phyloP scores from a whole-genome alignment of 2,797 vertebrate genomes.

The Sandelia bainsii region DNA sequence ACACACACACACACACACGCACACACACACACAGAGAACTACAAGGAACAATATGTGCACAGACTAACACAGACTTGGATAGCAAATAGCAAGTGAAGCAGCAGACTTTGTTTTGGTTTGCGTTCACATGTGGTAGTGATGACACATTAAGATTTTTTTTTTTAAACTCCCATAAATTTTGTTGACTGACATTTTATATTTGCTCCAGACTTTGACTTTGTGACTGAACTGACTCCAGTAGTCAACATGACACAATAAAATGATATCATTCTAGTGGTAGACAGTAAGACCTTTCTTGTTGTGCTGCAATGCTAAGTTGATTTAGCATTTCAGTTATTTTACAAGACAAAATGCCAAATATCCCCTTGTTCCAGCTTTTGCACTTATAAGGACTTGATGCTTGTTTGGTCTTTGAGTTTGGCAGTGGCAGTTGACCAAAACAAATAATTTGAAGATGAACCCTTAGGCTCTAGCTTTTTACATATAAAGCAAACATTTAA shows the following conservation, averaged over 20 bases:
- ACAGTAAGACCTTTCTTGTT: not conserved
- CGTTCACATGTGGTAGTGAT: not conserved
- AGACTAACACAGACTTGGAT: slow-evolving; percentile 27
- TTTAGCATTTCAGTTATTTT: not conserved
- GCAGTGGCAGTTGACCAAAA: not conserved
- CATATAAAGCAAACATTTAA: too few relatives aligned
- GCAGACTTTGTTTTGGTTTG: not conserved
- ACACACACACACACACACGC: slow-evolving; percentile 10
- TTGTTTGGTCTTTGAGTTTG: not conserved
- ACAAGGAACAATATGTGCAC: not conserved
- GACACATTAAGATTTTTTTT: slow-evolving; percentile 10
- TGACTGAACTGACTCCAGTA: not conserved
- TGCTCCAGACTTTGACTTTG: not conserved
- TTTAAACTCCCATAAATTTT: not conserved
- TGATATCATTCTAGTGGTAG: not conserved
- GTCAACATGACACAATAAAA: not conserved
- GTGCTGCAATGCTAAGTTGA: not conserved
- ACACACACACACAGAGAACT: slow-evolving; percentile 7
- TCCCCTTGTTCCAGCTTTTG: not conserved
- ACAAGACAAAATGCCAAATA: not conserved
- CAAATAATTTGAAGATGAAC: not conserved
- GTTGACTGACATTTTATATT: slow-evolving; percentile 10
- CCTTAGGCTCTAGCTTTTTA: not conserved
- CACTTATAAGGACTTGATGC: not conserved
- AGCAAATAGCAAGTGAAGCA: slow-evolving; percentile 14